These are phyloP conservation scores for Volucella inflata DNA, from an alignment of 2,888 invertebrate species.

Conservation along the genomic window DNA sequence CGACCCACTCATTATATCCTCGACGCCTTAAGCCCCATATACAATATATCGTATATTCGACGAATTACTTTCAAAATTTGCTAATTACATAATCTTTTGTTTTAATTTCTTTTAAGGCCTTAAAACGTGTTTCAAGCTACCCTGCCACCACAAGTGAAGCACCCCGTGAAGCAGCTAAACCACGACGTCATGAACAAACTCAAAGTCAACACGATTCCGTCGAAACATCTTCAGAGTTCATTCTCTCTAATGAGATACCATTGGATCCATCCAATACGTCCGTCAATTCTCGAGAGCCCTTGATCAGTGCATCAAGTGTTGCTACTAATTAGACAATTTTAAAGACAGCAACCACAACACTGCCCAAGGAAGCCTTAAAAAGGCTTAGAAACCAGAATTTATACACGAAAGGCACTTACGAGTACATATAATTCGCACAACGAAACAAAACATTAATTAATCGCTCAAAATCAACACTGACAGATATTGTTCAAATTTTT, in stretches of 20 bases:
- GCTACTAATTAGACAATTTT: conserved; percentile 53
- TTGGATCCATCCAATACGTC: conserved; percentile 83
- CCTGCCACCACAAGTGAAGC: conserved; percentile 85
- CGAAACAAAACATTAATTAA: conserved; percentile 41
- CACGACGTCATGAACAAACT: conserved; percentile 86
- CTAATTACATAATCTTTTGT: background rate
- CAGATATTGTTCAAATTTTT: background rate
- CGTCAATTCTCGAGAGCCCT: conserved; percentile 86
- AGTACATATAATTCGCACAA: conserved; percentile 61
- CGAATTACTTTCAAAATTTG: background rate
- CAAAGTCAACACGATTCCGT: conserved; percentile 87
- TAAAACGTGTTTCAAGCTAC: conserved; percentile 89
- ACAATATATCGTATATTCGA: background rate
- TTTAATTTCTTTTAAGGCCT: conserved; percentile 82
- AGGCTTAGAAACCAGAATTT: conserved; percentile 20
- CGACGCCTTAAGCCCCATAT: too few species aligned
- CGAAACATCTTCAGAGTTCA: conserved; percentile 83
- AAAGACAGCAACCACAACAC: conserved; percentile 34
- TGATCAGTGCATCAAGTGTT: conserved; percentile 84
- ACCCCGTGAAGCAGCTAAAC: conserved; percentile 80
- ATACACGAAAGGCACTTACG: conserved; percentile 43
- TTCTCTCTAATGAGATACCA: conserved; percentile 80
- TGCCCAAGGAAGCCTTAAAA: conserved; percentile 30
- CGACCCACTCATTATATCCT: too few species aligned
- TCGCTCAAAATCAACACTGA: conserved; percentile 18